Percentiles rank a stretch among this genome's conserved stretches.
phyloP scores from a whole-genome alignment of 35 echinoderm and acorn worm species.

The Heliocidaris tuberculata region DNA sequence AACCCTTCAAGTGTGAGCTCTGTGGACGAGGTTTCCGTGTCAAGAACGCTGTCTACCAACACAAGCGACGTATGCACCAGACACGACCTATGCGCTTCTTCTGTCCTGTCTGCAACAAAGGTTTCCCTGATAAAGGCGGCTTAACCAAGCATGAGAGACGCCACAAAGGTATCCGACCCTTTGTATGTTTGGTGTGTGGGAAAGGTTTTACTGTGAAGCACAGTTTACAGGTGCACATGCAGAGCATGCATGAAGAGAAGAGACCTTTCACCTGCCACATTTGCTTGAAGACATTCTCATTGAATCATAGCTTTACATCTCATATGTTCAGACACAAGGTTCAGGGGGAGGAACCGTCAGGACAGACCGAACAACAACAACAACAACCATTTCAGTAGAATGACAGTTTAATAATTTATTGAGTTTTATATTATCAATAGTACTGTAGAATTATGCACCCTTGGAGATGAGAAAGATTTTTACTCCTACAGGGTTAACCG shows the following conservation, averaged over 20 bases:
- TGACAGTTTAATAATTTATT: too few relatives aligned
- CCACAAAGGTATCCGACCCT: slow-evolving; percentile 48
- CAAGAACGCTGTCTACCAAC: slow-evolving; percentile 26
- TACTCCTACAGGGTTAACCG: too few relatives aligned
- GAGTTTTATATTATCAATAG: too few relatives aligned
- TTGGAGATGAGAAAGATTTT: neutral
- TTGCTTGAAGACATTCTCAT: slow-evolving; percentile 54
- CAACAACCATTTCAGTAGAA: neutral
- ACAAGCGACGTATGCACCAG: slow-evolving; percentile 26
- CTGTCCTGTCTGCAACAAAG: slow-evolving; percentile 50
- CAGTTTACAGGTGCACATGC: slow-evolving; percentile 63
- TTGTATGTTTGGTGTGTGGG: slow-evolving; percentile 66
- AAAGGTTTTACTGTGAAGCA: slow-evolving; percentile 83
- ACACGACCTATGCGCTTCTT: neutral
- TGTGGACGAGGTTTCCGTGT: slow-evolving; percentile 28
- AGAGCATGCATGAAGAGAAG: slow-evolving; percentile 46
- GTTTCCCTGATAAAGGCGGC: slow-evolving; percentile 37
- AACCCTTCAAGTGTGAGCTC: slow-evolving; percentile 37
- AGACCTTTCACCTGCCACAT: slow-evolving; percentile 52
- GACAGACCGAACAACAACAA: neutral
- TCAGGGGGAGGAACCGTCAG: neutral
- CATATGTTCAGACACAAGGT: slow-evolving; percentile 28
- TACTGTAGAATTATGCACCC: neutral
- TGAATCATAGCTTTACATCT: slow-evolving; percentile 6
- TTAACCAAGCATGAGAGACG: slow-evolving; percentile 47